Conservation (phyloP, 2,888 invertebrate species). For the Oscheius sp. region DNA sequence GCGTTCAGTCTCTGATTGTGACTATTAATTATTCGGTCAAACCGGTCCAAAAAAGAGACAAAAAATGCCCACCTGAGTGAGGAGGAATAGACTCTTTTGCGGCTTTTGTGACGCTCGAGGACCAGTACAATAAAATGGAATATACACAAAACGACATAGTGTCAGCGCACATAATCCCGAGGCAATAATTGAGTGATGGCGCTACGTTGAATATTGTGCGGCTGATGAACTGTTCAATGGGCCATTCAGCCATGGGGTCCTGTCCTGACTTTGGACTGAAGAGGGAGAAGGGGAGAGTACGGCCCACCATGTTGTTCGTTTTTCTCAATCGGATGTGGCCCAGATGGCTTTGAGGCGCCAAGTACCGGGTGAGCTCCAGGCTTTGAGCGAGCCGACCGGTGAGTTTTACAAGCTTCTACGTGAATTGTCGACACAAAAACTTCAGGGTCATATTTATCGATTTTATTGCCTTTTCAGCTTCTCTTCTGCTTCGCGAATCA, state of each 20-base stretch:
- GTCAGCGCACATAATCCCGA: conserved; percentile 24
- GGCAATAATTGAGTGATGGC: conserved; percentile 24
- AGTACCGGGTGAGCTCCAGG: conserved; percentile 17
- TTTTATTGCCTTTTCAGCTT: not conserved
- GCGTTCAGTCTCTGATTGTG: no score
- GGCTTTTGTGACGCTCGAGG: conserved; percentile 6
- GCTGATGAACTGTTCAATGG: not conserved
- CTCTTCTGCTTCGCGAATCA: conserved; percentile 7
- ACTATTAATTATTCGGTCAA: no score
- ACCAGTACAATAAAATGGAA: conserved; percentile 30
- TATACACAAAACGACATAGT: conserved; percentile 19
- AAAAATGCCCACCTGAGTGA: not conserved
- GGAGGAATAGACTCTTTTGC: not conserved
- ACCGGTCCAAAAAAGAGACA: not conserved
- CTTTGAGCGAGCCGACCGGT: conserved; percentile 17
- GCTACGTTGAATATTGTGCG: conserved; percentile 16
- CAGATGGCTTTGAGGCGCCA: conserved; percentile 22
- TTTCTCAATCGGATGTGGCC: conserved; percentile 14
- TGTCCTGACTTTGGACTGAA: not conserved
- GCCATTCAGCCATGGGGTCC: not conserved
- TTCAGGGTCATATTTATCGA: not conserved
- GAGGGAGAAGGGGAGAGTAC: not conserved
- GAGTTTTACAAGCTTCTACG: conserved; percentile 12
- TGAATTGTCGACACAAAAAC: conserved; percentile 16
- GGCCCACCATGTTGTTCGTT: not conserved